Base-by-base conservation (phyloP, 2,888 invertebrate species). In the Stegana nigrithorax region DNA sequence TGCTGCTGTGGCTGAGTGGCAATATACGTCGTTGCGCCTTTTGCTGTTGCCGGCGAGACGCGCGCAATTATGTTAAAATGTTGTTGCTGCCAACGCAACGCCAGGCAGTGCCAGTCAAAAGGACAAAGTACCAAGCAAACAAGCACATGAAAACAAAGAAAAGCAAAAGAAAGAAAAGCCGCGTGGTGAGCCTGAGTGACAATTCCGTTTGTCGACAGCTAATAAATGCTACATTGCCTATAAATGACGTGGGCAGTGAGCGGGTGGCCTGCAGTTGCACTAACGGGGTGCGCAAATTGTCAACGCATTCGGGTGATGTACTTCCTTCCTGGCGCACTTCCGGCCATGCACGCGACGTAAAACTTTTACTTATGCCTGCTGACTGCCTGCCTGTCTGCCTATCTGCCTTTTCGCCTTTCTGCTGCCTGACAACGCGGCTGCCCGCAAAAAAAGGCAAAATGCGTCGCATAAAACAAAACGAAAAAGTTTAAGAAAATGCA, bases 301-400 rank as follows among this genome's bases (percentile, higher is more conserved):
- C 79, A 75, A 72, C 78, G 80, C 80, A 80, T 79, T 78, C 74
- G 79, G 67, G 65, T 79, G 78, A 80, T 79, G 78, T 80, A 73
- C 73, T 78, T 67, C 76, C 67, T 70, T 80, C 80, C 80, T 80
- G 82, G 73, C 72, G 73, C 74, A 81, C 75, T 81, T 81, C 81
- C 82, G 77, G 72, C 70, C 71, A 67, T 76, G 78, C 80, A 81
- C 81, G 82, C 82, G 81, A 76, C 75, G 32, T 23, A 47, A 10
- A 75, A 75, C 78, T 50, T 67, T 63, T 70, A 39, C 65, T 69
- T 65, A 51, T 50, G 58, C 50, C 57, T n/a, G n/a, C n/a, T 51
- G 26, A 26, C 60, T 68, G 68, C 59, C 59, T 6, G 44, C 44
- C 44, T 42, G 14, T n/a, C 8, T 42, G n/a, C n/a, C 44, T n/a